phyloP scores from a whole-genome alignment of 2,113 vertebrate genomes.

The Bettongia penicillata region DNA sequence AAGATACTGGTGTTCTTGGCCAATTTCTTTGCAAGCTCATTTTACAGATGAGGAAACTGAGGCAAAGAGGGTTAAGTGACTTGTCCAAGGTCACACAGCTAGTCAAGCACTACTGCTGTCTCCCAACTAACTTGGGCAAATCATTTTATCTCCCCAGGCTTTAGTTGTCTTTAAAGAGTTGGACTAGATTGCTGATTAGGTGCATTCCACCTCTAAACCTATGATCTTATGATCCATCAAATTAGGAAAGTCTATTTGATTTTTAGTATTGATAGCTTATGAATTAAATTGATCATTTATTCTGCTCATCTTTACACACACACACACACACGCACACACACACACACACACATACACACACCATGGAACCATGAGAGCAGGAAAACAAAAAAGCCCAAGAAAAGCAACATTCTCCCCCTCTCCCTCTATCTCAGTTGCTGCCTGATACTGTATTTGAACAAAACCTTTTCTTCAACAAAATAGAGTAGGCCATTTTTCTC shows the following conservation, averaged over 20 bases:
- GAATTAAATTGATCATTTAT: neutral
- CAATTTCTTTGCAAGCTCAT: neutral
- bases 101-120: no score
- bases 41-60: neutral
- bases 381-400: neutral
- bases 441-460: constrained; percentile 38
- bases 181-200: no score
- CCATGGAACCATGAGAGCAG: neutral
- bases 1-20: neutral
- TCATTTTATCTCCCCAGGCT: no score
- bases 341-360: no score
- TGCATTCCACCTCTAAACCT: no score
- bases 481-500: neutral
- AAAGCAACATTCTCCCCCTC: neutral
- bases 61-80: neutral
- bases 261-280: neutral
- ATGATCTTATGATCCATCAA: no score
- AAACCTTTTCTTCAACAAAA: constrained; percentile 20
- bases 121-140: no score
- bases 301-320: neutral
- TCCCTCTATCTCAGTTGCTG: neutral
- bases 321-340: no score
- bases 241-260: no score
- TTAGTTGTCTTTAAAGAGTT: no score
- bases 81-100: no score